phyloP scores from a whole-genome alignment of 2,797 vertebrate species.

The Centroberyx gerrardi region DNA sequence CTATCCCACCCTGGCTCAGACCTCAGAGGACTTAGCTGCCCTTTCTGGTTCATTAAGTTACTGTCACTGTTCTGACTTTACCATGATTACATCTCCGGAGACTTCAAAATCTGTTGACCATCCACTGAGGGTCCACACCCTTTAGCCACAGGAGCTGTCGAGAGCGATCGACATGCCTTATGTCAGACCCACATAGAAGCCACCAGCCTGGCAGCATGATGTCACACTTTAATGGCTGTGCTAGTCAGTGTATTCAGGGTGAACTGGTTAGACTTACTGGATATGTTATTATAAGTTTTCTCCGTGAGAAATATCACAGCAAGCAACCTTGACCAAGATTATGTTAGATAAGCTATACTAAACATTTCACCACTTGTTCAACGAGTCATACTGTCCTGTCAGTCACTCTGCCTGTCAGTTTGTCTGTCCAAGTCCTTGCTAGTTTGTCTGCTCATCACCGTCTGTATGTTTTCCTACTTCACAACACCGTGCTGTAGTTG shows the following conservation, averaged over 20 bases:
- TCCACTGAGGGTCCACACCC: conserved; percentile 74
- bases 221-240: conserved; percentile 66
- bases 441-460: no score
- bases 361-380: neutral
- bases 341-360: neutral
- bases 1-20: conserved; percentile 5
- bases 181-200: conserved; percentile 71
- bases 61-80: conserved; percentile 50
- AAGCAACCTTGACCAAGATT: neutral
- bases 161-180: conserved; percentile 55
- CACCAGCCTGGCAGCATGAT: conserved; percentile 59
- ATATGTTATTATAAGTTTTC: conserved; percentile 37
- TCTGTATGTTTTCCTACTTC: no score
- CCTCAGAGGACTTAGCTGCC: conserved; percentile 31
- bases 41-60: conserved; percentile 34
- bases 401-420: neutral
- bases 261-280: conserved; percentile 8
- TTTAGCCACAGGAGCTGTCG: conserved; percentile 67
- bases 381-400: neutral
- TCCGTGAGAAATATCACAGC: neutral
- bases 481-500: no score
- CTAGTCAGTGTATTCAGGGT: conserved; percentile 35
- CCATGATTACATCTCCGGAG: conserved; percentile 70
- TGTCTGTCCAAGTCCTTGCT: no score
- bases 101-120: conserved; percentile 68